Percentiles rank a stretch among this genome's conserved stretches.
These are phyloP conservation scores for Electrophaes corylata DNA, from an alignment of 2,888 invertebrate species.

Conservation along the genomic window DNA sequence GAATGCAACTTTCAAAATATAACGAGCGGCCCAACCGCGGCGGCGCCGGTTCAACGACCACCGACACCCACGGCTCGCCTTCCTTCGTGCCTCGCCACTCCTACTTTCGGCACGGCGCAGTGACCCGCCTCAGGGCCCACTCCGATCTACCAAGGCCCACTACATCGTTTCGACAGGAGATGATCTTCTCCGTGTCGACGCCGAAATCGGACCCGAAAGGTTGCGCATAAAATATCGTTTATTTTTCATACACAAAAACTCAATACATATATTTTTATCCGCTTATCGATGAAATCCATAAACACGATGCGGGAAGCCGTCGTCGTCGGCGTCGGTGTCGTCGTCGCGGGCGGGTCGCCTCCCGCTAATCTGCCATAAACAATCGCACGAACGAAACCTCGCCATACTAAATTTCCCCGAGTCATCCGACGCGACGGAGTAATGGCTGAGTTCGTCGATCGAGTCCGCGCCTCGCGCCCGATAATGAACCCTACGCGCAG, in stretches of 20 bases:
- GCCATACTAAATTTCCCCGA: constrained; percentile 67
- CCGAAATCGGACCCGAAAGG: constrained; percentile 34
- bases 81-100: too few relatives aligned
- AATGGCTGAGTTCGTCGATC: constrained; percentile 66
- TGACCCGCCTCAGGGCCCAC: too few relatives aligned
- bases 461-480: constrained; percentile 16
- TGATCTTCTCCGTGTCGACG: constrained; percentile 44
- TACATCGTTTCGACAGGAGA: constrained; percentile 52
- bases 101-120: too few relatives aligned
- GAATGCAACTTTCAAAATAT: too few relatives aligned
- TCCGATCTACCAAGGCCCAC: constrained; percentile 19
- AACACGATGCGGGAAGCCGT: constrained; percentile 55
- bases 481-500: constrained; percentile 22
- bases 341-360: constrained; percentile 56
- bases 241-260: constrained; percentile 57
- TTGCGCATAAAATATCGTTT: constrained; percentile 49
- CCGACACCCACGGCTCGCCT: too few relatives aligned
- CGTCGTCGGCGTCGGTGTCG: neutral
- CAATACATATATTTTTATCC: constrained; percentile 63
- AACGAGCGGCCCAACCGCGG: too few relatives aligned
- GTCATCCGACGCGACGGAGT: constrained; percentile 65
- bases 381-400: constrained; percentile 66
- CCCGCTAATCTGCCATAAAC: constrained; percentile 71
- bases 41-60: too few relatives aligned
- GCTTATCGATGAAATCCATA: constrained; percentile 59